phyloP scores from a whole-genome alignment of 2,888 invertebrate genomes.

The Aelia acuminata region DNA sequence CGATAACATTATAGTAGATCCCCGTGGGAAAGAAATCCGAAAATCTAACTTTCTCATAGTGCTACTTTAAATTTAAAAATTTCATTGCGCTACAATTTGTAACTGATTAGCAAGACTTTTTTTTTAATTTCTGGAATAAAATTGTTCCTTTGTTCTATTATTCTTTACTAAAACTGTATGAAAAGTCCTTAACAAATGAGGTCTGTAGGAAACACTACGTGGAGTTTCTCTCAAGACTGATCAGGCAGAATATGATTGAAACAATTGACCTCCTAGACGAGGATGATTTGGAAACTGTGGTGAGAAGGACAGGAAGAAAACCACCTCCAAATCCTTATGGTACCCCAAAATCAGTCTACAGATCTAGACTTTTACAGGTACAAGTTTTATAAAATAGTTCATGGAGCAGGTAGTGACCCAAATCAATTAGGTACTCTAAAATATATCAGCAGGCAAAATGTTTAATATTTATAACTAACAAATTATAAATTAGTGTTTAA shows the following conservation, averaged over 20 bases:
- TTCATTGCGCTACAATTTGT: too few species aligned
- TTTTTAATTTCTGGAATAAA: too few species aligned
- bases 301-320: slow-evolving; percentile 80
- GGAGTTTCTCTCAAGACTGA: slow-evolving; percentile 87
- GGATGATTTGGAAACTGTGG: slow-evolving; percentile 87
- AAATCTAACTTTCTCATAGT: too few species aligned
- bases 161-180: background rate
- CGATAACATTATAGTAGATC: too few species aligned
- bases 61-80: background rate
- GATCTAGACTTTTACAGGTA: slow-evolving; percentile 72
- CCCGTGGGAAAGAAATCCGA: too few species aligned
- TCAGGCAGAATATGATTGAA: slow-evolving; percentile 81
- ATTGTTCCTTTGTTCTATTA: background rate
- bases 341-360: slow-evolving; percentile 71
- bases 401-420: slow-evolving; percentile 52
- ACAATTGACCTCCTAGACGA: slow-evolving; percentile 82
- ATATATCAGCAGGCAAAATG: background rate
- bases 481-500: background rate
- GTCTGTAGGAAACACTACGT: slow-evolving; percentile 85
- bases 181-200: background rate
- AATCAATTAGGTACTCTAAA: background rate
- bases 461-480: background rate
- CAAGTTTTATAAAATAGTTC: slow-evolving; percentile 71
- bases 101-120: too few species aligned
- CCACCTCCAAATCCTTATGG: slow-evolving; percentile 85